Evolutionary conservation across 2,888 invertebrate species (phyloP), one percentile per base, ranked within the genome.

Genomic region (Rhingia campestris): DNA sequence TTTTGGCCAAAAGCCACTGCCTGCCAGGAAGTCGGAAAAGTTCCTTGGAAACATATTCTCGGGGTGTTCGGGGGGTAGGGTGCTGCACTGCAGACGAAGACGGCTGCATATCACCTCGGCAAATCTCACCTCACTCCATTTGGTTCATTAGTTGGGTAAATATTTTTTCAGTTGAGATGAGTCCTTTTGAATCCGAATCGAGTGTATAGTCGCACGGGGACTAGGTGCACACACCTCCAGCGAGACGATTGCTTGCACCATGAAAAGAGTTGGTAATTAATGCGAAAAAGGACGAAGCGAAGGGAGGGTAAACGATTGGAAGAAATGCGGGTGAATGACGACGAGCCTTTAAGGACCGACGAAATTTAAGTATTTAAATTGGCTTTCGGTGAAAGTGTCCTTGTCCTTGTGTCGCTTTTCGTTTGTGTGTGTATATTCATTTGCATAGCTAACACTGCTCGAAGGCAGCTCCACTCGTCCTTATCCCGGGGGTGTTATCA

Each of bases 101-200:
- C 43, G 49, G 41, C 37, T 61, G 59, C 81, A 77, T 76, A 81
- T 76, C 76, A 72, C 61, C 53, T 59, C 67, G 67, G 39, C 41
- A 39, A 35, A 53, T 63, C 77, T 10, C 22, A 2, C 37, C 73
- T 30, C 67, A 63, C 35, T 63, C 79, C 79, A 59, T 59, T 67
- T 43, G 58, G 79, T 82, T 82, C 82, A 82, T 82, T 82, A 82
- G 82, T 82, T 82, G 79, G 82, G 82, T 82, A 82, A 82, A 82
- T 82, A 79, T 82, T 79, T 82, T 72, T 51, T 64, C 72, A 77
- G 73, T 69, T 33, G 73, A 63, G 67, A 82, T 79, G 82, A 79
- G 73, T 73, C 77, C 72, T 72, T 79, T 74, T 69, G 33, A 66
- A 72, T 72, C 37, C 49, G 22, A 67, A 58, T 69, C 54, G 61